Base-by-base conservation (phyloP, 2,888 invertebrate genomes). In the Laspeyria flexula region DNA sequence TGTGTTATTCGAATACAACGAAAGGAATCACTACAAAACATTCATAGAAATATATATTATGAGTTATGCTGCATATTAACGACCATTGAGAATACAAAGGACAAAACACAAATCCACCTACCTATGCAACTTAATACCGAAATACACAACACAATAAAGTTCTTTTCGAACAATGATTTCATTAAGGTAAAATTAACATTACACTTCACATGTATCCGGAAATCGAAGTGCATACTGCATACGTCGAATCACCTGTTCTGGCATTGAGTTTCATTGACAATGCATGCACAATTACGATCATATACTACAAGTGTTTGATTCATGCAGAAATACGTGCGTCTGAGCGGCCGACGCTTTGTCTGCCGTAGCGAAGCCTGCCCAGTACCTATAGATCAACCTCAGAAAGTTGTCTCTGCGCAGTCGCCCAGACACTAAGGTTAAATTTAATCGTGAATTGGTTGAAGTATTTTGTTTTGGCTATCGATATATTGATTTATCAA, bases 311-410 rank as follows among this genome's bases (percentile, higher is more conserved):
- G 47, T 65, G 55, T 71, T 67, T 70, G 73, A 77, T 77, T 71
- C 65, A 63, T 71, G 56, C 60, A 57, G 50, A 52, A 66, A 76
- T 71, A 70, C 67, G 61, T 60, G 55, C 52, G 59, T 47, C 55
- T 52, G 62, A 55, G 56, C 48, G 47, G 75, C 66, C 77, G 82
- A 77, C 83, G 73, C 73, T 75, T 73, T 82, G 83, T 83, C 83
- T 82, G 80, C 64, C 73, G 43, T 65, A 42, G 71, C 65, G 47
- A 53, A 67, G 53, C 65, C 60, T 43, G 62, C 40, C 47, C 50
- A 38, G 52, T 67, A 63, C 65, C 61, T 67, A 64, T 66, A 73
- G 68, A 70, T 66, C 57, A 69, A 56, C 54, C 44, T 53, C 68
- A 59, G 58, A 65, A 66, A 64, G 62, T 65, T 68, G 65, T 60